Percentiles rank a stretch among this genome's conserved stretches.
Evolutionary conservation across 2,797 vertebrate species (phyloP).

Genomic region (Typhlichthys eigenmanni): DNA sequence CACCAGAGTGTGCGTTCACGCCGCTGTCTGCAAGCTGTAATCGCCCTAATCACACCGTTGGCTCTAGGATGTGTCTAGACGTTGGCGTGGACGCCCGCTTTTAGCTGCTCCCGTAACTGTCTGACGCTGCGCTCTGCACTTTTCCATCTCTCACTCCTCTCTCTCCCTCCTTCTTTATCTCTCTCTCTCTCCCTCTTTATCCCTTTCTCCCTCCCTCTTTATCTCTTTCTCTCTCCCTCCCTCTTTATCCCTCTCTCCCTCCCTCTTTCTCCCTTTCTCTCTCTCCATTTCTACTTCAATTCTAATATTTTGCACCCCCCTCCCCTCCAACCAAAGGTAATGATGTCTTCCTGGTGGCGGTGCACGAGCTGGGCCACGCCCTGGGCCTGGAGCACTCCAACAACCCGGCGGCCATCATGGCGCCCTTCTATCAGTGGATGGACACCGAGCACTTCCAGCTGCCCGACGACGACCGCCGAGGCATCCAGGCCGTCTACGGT

Average conservation of each 20-base stretch:
- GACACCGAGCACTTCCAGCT: conserved; percentile 89
- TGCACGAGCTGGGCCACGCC: conserved; percentile 91
- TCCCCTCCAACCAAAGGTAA: conserved; percentile 76
- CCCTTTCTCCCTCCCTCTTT: not conserved
- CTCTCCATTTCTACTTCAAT: not conserved
- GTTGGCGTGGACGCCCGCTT: not conserved
- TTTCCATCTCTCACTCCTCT: not conserved
- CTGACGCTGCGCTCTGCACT: not conserved
- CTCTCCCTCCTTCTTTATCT: too few relatives aligned
- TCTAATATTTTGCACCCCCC: too few relatives aligned
- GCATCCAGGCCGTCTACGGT: conserved; percentile 91
- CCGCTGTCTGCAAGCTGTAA: conserved; percentile 1
- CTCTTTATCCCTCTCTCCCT: conserved; percentile 2
- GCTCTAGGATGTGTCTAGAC: conserved; percentile 8
- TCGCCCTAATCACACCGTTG: conserved; percentile 5
- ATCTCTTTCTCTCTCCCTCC: too few relatives aligned
- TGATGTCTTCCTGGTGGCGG: conserved; percentile 90
- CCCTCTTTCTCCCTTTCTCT: not conserved
- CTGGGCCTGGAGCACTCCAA: conserved; percentile 90
- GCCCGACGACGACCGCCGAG: conserved; percentile 86
- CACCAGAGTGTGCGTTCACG: conserved; percentile 5
- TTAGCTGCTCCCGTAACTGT: conserved; percentile 1
- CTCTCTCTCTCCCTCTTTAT: not conserved
- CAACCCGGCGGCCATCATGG: conserved; percentile 90
- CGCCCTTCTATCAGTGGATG: conserved; percentile 95